A percentile compares a stretch with the other conserved stretches of the same genome.
Evolutionary conservation across 2,888 invertebrate genomes (phyloP).

Genomic region (Noctuana brunneofusca): DNA sequence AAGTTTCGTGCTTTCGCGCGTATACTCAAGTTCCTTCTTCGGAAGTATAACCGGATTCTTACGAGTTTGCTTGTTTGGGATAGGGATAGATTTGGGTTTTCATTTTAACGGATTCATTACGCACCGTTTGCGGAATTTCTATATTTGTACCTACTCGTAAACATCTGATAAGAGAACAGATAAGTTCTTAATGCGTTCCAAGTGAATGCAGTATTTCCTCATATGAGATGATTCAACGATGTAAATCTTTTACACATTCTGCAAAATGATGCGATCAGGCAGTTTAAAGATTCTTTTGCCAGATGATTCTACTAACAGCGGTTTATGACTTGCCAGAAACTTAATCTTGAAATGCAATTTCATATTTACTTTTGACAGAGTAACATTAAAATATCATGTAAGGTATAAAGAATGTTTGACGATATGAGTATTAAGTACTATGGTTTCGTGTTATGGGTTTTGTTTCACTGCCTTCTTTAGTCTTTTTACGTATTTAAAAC

Average conservation of each 20-base stretch:
- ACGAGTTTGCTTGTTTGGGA: constrained; percentile 50
- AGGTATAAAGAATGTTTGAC: too few species aligned
- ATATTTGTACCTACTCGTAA: constrained; percentile 35
- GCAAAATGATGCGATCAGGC: constrained; percentile 17
- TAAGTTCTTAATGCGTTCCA: background rate
- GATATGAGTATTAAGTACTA: too few species aligned
- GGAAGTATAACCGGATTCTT: constrained; percentile 63
- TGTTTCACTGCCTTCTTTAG: too few species aligned
- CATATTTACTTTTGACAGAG: background rate
- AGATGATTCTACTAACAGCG: constrained; percentile 1
- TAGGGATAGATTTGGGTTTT: constrained; percentile 40
- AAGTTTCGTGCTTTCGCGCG: constrained; percentile 38
- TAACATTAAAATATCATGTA: background rate
- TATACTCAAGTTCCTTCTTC: constrained; percentile 54
- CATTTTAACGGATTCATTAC: constrained; percentile 40
- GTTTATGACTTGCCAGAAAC: background rate
- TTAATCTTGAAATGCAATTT: constrained; percentile 7
- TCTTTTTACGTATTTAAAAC: too few species aligned
- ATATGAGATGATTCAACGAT: background rate
- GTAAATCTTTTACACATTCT: constrained; percentile 10
- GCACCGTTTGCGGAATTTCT: constrained; percentile 19
- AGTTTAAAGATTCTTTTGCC: constrained; percentile 7
- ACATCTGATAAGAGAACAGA: constrained; percentile 10
- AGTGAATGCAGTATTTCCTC: constrained; percentile 19
- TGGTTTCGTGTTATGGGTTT: too few species aligned